Evolutionary conservation across 2,888 invertebrate genomes (phyloP).

Genomic region (Chrysina gloriosa): DNA sequence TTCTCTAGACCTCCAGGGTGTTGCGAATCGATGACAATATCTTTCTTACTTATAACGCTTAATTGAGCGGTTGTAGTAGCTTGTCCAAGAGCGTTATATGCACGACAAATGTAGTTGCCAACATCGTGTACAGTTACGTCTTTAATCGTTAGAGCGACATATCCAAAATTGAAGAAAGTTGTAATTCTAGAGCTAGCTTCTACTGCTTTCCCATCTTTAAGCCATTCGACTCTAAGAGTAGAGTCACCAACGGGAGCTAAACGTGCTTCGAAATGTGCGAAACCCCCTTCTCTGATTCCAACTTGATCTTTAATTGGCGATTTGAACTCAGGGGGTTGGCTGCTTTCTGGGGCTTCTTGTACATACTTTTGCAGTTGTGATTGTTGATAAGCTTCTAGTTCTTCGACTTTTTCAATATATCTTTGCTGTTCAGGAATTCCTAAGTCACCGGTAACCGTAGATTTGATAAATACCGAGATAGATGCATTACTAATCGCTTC

Average conservation of each 20-base stretch:
- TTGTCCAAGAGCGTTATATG: constrained; percentile 88
- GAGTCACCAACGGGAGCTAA: constrained; percentile 94
- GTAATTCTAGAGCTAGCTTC: constrained; percentile 95
- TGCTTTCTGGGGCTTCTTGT: constrained; percentile 83
- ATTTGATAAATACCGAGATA: constrained; percentile 80
- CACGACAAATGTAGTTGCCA: constrained; percentile 89
- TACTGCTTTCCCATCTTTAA: constrained; percentile 89
- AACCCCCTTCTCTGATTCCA: constrained; percentile 90
- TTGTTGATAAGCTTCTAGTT: constrained; percentile 89
- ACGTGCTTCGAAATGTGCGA: constrained; percentile 95
- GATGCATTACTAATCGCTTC: constrained; percentile 89
- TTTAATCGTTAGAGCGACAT: constrained; percentile 93
- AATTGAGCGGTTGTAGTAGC: constrained; percentile 85
- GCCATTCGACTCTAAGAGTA: constrained; percentile 90
- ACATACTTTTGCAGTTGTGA: constrained; percentile 83
- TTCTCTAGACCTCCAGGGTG: constrained; percentile 93
- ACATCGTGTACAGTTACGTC: constrained; percentile 91
- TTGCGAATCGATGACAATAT: constrained; percentile 89
- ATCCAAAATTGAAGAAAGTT: constrained; percentile 94
- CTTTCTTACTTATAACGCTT: constrained; percentile 86
- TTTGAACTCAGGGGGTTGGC: constrained; percentile 86
- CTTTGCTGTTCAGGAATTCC: constrained; percentile 86
- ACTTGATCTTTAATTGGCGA: constrained; percentile 89
- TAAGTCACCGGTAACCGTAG: constrained; percentile 86
- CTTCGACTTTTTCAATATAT: constrained; percentile 92